Evolutionary conservation across 2,113 vertebrate species (phyloP).

Genomic region (Leiothrix lutea): DNA sequence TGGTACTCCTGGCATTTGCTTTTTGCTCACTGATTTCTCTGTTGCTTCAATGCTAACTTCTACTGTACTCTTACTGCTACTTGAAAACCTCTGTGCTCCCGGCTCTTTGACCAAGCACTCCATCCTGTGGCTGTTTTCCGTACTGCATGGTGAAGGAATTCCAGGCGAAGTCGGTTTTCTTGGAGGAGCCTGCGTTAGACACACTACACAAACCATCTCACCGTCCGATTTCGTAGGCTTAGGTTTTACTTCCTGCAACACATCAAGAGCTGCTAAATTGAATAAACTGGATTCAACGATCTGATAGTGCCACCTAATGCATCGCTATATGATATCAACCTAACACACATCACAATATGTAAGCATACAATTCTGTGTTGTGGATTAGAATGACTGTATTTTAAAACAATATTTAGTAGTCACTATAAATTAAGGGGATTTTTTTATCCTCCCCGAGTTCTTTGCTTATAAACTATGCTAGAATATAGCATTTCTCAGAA

Average conservation of each 20-base stretch:
- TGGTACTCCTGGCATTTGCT: background rate
- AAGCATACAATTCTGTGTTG: background rate
- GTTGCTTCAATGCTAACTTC: background rate
- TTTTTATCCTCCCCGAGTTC: background rate
- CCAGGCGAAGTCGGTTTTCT: background rate
- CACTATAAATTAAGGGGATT: background rate
- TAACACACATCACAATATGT: background rate
- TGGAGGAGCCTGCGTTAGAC: slow-evolving; percentile 55
- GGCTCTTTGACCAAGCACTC: slow-evolving; percentile 37
- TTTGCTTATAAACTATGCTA: background rate
- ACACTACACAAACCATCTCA: slow-evolving; percentile 49
- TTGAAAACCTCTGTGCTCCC: background rate
- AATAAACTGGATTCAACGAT: background rate
- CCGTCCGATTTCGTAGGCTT: slow-evolving; percentile 66
- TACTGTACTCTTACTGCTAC: background rate
- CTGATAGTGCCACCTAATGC: background rate
- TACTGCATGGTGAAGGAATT: background rate
- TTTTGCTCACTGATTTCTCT: background rate
- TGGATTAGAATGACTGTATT: background rate
- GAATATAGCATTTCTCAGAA: background rate
- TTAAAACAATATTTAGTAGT: background rate
- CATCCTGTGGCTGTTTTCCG: slow-evolving; percentile 53
- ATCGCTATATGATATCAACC: background rate
- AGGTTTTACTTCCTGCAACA: slow-evolving; percentile 69
- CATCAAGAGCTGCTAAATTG: background rate